phyloP scores from a whole-genome alignment of 2,113 vertebrate genomes.

The Austrofundulus limnaeus region DNA sequence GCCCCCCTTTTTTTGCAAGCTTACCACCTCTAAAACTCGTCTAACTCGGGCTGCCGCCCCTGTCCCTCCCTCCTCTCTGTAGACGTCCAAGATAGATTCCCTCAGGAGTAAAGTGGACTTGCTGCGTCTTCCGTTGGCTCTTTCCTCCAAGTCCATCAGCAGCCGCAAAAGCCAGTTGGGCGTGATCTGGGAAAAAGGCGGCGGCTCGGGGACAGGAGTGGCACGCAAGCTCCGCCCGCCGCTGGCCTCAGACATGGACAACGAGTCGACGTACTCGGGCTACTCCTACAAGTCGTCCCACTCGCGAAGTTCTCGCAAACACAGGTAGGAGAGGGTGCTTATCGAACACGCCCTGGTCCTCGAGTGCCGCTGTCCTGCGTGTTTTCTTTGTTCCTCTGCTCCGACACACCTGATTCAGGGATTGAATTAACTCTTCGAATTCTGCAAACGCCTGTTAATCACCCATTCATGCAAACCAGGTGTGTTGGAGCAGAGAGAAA shows the following conservation, averaged over 20 bases:
- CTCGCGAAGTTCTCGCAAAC: constrained; percentile 87
- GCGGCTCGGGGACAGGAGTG: constrained; percentile 74
- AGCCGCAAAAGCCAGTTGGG: constrained; percentile 76
- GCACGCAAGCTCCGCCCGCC: constrained; percentile 78
- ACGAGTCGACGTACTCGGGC: constrained; percentile 90
- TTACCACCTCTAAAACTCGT: neutral
- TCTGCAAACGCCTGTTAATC: no score
- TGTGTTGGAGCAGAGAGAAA: no score
- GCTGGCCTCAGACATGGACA: constrained; percentile 85
- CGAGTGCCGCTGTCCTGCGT: no score
- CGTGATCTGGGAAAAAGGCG: constrained; percentile 73
- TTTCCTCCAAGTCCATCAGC: constrained; percentile 79
- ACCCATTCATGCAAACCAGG: no score
- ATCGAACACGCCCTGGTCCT: no score
- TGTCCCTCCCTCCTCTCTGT: neutral
- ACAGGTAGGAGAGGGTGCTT: constrained; percentile 76
- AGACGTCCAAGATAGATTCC: constrained; percentile 95
- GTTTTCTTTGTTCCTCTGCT: no score
- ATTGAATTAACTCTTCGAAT: no score
- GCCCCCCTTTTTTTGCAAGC: neutral
- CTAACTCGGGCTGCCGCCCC: neutral
- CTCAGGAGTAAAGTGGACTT: constrained; percentile 94
- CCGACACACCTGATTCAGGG: no score
- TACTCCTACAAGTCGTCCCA: constrained; percentile 92
- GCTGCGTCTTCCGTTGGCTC: constrained; percentile 88